Conservation (phyloP, 1,140 invertebrate species). For the Drosophila pallidifrons region DNA sequence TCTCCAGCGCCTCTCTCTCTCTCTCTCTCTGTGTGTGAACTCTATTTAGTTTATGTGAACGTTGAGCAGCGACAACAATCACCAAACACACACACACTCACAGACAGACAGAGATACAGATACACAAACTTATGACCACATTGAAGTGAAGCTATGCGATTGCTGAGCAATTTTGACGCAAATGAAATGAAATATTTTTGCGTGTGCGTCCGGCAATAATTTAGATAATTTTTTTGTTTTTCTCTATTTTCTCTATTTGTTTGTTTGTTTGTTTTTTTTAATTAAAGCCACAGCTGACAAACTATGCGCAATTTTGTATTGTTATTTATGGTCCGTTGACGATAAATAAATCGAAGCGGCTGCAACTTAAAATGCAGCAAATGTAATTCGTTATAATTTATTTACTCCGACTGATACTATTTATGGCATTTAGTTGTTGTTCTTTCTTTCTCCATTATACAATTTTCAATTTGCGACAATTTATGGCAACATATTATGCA, state of each 20-base stretch:
- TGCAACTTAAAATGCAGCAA: constrained; percentile 63
- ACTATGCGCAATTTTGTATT: constrained; percentile 28
- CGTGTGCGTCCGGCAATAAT: constrained; percentile 50
- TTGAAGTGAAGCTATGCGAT: constrained; percentile 10
- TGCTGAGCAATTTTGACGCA: constrained; percentile 31
- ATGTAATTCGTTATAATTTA: constrained; percentile 73
- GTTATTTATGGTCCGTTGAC: constrained; percentile 66
- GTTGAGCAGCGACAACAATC: constrained; percentile 10
- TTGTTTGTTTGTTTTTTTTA: constrained; percentile 47
- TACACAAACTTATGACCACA: neutral
- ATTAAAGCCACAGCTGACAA: constrained; percentile 77
- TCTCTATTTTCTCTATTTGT: neutral
- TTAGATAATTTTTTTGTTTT: constrained; percentile 70
- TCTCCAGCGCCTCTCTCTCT: neutral
- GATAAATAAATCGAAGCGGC: constrained; percentile 67
- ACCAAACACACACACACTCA: constrained; percentile 3
- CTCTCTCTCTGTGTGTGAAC: neutral
- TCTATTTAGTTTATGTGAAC: constrained; percentile 59
- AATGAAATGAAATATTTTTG: constrained; percentile 46
- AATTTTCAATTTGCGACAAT: constrained; percentile 75
- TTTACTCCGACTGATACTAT: constrained; percentile 71
- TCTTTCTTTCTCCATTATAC: constrained; percentile 6
- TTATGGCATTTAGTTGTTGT: constrained; percentile 64
- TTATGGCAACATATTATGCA: constrained; percentile 77
- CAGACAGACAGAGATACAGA: neutral